phyloP scores from a whole-genome alignment of 2,888 invertebrate genomes.

The Rotaria socialis region DNA sequence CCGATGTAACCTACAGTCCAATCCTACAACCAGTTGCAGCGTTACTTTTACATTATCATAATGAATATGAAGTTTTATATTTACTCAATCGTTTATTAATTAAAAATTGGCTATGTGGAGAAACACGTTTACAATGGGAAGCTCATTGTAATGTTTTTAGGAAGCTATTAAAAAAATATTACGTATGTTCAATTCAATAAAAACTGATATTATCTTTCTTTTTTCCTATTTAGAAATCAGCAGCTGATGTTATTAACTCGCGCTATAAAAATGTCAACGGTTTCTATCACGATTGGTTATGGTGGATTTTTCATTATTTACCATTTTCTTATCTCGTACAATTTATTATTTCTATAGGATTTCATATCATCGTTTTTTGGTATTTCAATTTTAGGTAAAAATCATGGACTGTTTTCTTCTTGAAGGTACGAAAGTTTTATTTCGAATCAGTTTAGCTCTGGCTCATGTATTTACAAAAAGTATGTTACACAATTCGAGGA shows the following conservation, averaged over 20 bases:
- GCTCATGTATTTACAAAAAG: constrained; percentile 82
- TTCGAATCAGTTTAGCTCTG: constrained; percentile 84
- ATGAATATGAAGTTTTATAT: constrained; percentile 65
- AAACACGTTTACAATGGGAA: constrained; percentile 38
- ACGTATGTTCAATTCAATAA: constrained; percentile 16
- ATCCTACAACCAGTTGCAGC: constrained; percentile 85
- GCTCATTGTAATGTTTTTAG: constrained; percentile 37
- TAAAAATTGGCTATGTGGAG: constrained; percentile 35
- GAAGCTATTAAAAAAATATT: constrained; percentile 40
- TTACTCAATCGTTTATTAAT: background rate
- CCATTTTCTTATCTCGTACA: constrained; percentile 81
- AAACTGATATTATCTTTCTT: too few species aligned
- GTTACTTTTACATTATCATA: constrained; percentile 89
- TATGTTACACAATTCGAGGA: constrained; percentile 33
- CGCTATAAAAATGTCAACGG: constrained; percentile 73
- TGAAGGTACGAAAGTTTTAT: constrained; percentile 91
- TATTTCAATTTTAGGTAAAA: constrained; percentile 66
- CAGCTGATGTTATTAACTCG: constrained; percentile 75
- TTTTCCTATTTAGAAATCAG: constrained; percentile 70
- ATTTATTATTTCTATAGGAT: constrained; percentile 16
- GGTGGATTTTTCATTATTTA: constrained; percentile 91
- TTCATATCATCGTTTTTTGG: background rate
- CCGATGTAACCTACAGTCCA: constrained; percentile 91
- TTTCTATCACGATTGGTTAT: constrained; percentile 90
- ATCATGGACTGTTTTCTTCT: constrained; percentile 95